Conservation (phyloP, 2,113 vertebrate genomes). For the Marcusenius ussheri region DNA sequence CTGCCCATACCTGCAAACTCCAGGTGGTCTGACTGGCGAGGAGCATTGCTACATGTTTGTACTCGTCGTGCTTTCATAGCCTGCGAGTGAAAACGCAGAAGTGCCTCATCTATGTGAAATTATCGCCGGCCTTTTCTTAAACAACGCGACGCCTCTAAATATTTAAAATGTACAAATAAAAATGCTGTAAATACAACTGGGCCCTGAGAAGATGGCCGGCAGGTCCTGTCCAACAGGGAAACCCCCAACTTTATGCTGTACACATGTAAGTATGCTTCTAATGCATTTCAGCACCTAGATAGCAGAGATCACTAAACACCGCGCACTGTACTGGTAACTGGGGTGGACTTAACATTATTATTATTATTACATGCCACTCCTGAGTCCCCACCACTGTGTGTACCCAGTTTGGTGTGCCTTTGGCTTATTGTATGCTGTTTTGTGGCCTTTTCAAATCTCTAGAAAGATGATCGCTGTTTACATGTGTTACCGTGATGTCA, state of each 20-base stretch:
- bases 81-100: constrained; percentile 1
- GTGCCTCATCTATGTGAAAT: constrained; percentile 7
- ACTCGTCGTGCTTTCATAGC: background rate
- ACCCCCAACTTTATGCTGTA: background rate
- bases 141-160: background rate
- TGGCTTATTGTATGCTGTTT: constrained; percentile 13
- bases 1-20: background rate
- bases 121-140: background rate
- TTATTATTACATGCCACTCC: background rate
- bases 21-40: background rate
- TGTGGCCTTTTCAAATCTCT: constrained; percentile 15
- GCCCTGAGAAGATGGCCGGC: background rate
- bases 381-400: background rate
- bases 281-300: background rate
- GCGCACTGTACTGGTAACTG: background rate
- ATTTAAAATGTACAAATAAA: background rate
- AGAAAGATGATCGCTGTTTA: constrained; percentile 5
- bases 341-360: background rate
- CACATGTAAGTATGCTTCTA: background rate
- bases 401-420: constrained; percentile 14
- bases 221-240: background rate
- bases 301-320: background rate
- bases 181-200: background rate
- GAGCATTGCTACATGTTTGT: background rate
- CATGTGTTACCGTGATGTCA: constrained; percentile 1